phyloP scores from a whole-genome alignment of 2,113 vertebrate species.

The Istiophorus platypterus region DNA sequence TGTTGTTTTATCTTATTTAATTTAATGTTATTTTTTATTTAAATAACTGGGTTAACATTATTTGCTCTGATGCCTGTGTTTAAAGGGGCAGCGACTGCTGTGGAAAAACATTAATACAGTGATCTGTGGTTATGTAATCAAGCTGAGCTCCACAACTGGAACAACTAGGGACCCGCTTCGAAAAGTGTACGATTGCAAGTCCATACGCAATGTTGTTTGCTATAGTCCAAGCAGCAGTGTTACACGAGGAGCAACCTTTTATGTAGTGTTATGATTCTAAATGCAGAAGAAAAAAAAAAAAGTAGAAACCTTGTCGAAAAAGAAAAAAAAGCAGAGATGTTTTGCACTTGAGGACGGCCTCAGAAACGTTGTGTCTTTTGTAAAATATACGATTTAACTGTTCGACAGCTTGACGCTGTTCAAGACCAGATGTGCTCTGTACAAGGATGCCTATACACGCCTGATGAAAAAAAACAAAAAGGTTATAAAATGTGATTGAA shows the following conservation, averaged over 20 bases:
- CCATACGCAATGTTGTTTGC: constrained; percentile 58
- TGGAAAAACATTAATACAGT: constrained; percentile 57
- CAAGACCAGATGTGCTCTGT: constrained; percentile 84
- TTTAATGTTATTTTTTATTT: constrained; percentile 86
- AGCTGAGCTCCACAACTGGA: constrained; percentile 51
- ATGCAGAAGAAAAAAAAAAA: constrained; percentile 68
- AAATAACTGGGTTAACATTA: constrained; percentile 72
- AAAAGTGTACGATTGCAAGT: constrained; percentile 55
- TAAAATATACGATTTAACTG: constrained; percentile 82
- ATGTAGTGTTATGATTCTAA: constrained; percentile 76
- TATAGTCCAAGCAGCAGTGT: constrained; percentile 48
- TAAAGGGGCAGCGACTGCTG: constrained; percentile 61
- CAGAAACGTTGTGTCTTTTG: constrained; percentile 82
- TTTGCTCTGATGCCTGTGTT: constrained; percentile 63
- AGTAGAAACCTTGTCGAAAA: constrained; percentile 76
- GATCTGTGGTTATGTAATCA: constrained; percentile 65
- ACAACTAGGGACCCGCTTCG: constrained; percentile 46
- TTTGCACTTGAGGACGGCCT: constrained; percentile 81
- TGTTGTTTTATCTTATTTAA: constrained; percentile 89
- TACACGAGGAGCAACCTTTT: constrained; percentile 46
- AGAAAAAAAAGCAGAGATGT: constrained; percentile 63
- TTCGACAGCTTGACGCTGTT: constrained; percentile 84
- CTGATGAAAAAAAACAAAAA: constrained; percentile 79
- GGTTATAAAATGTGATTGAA: constrained; percentile 68
- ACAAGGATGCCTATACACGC: constrained; percentile 80